Base-by-base conservation (phyloP, 2,888 invertebrate species). In the Xestia ashworthii region DNA sequence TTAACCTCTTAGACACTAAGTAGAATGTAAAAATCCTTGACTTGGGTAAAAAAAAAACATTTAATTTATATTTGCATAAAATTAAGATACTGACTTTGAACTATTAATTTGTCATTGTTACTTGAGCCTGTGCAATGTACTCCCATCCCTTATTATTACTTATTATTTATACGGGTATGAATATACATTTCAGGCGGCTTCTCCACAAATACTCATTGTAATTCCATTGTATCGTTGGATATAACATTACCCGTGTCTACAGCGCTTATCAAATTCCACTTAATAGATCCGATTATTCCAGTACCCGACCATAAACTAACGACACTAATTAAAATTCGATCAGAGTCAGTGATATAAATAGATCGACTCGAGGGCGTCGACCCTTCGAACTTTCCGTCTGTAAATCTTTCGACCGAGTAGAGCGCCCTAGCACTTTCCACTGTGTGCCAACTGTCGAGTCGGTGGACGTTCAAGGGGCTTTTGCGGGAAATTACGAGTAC, bases 321-420 rank as follows among this genome's bases (percentile, higher is more conserved):
- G 73, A 71, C 44, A 50, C 44, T 85, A 82, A 83, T 84, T 87
- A 80, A 86, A 88, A 85, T 78, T 83, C 83, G 53, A 88, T 84
- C 73, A 82, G 71, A 68, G 71, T 72, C 60, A 62, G 55, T 72
- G 60, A 76, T 65, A 71, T 75, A 80, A 69, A 71, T 78, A 76
- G 58, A 74, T 73, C 58, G 64, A 75, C 53, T 12, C 60, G 72
- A 80, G 90, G 16, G 81, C 90, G 71, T 87, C 83, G 90, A 89
- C 90, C 89, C 73, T 60, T 62, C 77, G 73, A 87, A 88, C 81
- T 90, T 89, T 90, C 85, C 89, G 87, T 84, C 85, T 89, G 76
- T 92, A 90, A 90, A 91, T 91, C 89, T 89, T 88, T 79, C 76
- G 86, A 71, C 87, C 80, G 81, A 86, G 81, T 81, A 76, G 62